These are phyloP conservation scores for Zygothrica quintamaculata DNA, from an alignment of 2,888 invertebrate species.

Conservation along the genomic window DNA sequence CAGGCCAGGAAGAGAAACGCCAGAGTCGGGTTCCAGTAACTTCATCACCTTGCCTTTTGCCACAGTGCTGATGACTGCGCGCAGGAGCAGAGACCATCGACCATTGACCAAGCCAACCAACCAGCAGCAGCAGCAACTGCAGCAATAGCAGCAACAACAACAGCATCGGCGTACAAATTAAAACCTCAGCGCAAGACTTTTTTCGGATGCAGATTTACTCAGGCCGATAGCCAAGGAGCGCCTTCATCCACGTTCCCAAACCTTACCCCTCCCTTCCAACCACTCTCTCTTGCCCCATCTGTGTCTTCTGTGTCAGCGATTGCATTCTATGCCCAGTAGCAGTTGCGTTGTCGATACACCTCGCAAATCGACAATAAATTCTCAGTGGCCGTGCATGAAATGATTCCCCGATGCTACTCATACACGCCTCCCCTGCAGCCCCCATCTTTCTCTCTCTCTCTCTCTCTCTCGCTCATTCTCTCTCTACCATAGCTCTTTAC, in stretches of 20 bases:
- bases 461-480: too few relatives aligned
- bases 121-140: conserved; percentile 17
- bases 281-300: not conserved
- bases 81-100: conserved; percentile 47
- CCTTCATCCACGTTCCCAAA: conserved; percentile 13
- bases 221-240: conserved; percentile 62
- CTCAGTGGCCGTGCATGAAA: conserved; percentile 75
- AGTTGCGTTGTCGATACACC: conserved; percentile 84
- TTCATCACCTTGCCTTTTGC: conserved; percentile 71
- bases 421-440: not conserved
- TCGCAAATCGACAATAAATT: conserved; percentile 84
- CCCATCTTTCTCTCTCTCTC: not conserved
- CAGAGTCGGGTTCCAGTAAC: conserved; percentile 53
- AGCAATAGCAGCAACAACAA: conserved; percentile 20
- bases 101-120: not conserved
- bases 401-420: conserved; percentile 24
- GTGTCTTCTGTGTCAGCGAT: conserved; percentile 17
- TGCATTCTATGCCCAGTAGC: conserved; percentile 84
- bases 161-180: conserved; percentile 71
- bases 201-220: conserved; percentile 72
- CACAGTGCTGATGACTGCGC: conserved; percentile 40
- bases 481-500: too few relatives aligned
- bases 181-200: conserved; percentile 74
- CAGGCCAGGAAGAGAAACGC: conserved; percentile 36
- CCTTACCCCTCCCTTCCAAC: conserved; percentile 3